A percentile compares a stretch with the other conserved stretches of the same genome.
Conservation (phyloP, 2,888 invertebrate species). For the Melipona bicolor region DNA sequence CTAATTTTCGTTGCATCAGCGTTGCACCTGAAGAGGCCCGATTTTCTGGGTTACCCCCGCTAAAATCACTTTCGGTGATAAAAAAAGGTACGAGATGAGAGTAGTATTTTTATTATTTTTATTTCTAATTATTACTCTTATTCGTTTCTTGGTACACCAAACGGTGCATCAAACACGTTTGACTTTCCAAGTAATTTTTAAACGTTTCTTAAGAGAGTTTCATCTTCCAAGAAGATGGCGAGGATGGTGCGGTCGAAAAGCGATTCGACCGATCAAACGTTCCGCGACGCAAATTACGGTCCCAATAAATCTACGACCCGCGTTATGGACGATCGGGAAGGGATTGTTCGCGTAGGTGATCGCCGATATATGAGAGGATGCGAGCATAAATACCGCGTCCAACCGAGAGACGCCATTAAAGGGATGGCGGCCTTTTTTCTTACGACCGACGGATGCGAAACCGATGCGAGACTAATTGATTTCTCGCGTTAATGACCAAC, state of each 20-base stretch:
- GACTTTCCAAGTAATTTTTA: not conserved
- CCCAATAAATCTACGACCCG: slow-evolving; percentile 25
- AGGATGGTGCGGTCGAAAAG: not conserved
- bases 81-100: not conserved
- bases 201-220: not conserved
- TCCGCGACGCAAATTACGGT: slow-evolving; percentile 17
- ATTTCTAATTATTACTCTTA: not conserved
- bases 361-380: slow-evolving; percentile 16
- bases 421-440: slow-evolving; percentile 14
- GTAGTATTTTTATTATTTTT: not conserved
- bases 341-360: slow-evolving; percentile 30
- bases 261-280: slow-evolving; percentile 13
- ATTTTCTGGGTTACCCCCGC: too few species aligned
- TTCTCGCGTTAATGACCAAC: slow-evolving; percentile 13
- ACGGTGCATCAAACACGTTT: not conserved
- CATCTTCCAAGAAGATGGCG: too few species aligned
- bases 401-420: slow-evolving; percentile 9
- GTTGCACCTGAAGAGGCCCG: too few species aligned
- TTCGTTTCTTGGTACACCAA: not conserved
- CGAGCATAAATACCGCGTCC: slow-evolving; percentile 8
- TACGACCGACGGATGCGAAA: not conserved
- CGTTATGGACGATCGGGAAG: slow-evolving; percentile 19
- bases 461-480: slow-evolving; percentile 24
- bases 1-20: too few species aligned
- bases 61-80: too few species aligned